Evolutionary conservation across 2,888 invertebrate species (phyloP).

Genomic region (Chloromyia formosa): DNA sequence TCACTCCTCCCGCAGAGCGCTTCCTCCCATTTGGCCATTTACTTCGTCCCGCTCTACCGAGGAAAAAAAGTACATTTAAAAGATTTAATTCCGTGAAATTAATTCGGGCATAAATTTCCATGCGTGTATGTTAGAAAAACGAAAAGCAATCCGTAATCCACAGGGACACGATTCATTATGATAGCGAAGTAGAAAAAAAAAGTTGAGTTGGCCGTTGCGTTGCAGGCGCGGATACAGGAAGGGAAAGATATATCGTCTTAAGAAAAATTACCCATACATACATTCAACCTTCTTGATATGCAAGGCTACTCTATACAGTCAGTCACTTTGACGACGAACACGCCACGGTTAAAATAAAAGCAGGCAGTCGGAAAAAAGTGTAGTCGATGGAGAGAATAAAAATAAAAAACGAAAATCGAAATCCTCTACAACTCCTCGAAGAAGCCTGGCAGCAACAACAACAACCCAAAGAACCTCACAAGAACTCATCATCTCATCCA

Average conservation of each 20-base stretch:
- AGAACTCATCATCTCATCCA: conserved; percentile 39
- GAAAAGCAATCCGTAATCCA: conserved; percentile 41
- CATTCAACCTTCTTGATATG: conserved; percentile 31
- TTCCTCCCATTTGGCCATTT: not conserved
- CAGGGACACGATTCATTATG: conserved; percentile 36
- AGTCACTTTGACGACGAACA: conserved; percentile 38
- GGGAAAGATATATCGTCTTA: conserved; percentile 11
- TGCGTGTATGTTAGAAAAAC: conserved; percentile 38
- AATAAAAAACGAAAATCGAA: conserved; percentile 23
- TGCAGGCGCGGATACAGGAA: not conserved
- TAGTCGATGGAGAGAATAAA: conserved; percentile 11
- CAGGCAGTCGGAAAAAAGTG: not conserved
- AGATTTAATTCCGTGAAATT: conserved; percentile 44
- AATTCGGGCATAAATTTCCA: conserved; percentile 41
- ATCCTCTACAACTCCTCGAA: conserved; percentile 26
- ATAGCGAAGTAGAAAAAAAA: conserved; percentile 9
- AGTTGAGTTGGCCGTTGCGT: not conserved
- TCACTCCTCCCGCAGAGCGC: too few relatives aligned
- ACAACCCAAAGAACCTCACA: conserved; percentile 26
- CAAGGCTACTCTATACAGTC: conserved; percentile 25
- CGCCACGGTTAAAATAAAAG: conserved; percentile 27
- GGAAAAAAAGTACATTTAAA: conserved; percentile 33
- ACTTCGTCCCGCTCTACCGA: not conserved
- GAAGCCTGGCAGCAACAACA: conserved; percentile 26
- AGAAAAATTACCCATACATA: conserved; percentile 38